phyloP scores from a whole-genome alignment of 1,140 invertebrate genomes.

The Acromyrmex charruanus region DNA sequence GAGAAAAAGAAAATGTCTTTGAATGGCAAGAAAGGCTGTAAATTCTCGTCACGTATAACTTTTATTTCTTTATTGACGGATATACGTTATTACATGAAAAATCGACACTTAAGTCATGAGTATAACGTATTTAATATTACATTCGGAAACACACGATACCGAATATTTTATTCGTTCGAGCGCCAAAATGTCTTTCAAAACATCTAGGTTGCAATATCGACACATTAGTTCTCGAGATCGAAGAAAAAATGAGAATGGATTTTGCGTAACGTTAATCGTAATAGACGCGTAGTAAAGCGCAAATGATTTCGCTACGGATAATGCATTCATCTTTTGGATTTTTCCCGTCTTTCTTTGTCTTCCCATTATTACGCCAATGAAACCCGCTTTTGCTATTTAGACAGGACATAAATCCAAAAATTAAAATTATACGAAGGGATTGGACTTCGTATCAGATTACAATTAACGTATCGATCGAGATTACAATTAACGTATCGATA shows the following conservation, averaged over 20 bases:
- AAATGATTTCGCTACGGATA: neutral
- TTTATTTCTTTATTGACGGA: slow-evolving; percentile 2
- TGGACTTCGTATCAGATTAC: neutral
- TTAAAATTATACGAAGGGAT: neutral
- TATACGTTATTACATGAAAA: neutral
- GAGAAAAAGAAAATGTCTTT: neutral
- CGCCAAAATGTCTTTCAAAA: slow-evolving; percentile 11
- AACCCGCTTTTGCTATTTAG: neutral
- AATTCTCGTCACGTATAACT: neutral
- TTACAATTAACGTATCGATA: slow-evolving; percentile 6
- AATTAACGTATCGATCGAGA: slow-evolving; percentile 14
- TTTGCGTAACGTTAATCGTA: neutral
- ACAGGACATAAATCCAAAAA: slow-evolving; percentile 9
- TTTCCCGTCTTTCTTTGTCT: slow-evolving; percentile 23
- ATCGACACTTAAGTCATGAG: neutral
- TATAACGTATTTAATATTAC: neutral
- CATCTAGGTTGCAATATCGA: neutral
- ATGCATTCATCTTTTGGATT: neutral
- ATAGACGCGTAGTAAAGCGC: neutral
- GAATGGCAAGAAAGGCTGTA: neutral
- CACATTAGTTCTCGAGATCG: slow-evolving; percentile 2
- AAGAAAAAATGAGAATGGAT: neutral
- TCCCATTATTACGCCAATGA: neutral
- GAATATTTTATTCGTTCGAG: neutral
- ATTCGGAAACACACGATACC: neutral